A percentile compares a stretch with the other conserved stretches of the same genome.
Evolutionary conservation across 2,888 invertebrate genomes (phyloP).

Genomic region (Oeneis ivallda): DNA sequence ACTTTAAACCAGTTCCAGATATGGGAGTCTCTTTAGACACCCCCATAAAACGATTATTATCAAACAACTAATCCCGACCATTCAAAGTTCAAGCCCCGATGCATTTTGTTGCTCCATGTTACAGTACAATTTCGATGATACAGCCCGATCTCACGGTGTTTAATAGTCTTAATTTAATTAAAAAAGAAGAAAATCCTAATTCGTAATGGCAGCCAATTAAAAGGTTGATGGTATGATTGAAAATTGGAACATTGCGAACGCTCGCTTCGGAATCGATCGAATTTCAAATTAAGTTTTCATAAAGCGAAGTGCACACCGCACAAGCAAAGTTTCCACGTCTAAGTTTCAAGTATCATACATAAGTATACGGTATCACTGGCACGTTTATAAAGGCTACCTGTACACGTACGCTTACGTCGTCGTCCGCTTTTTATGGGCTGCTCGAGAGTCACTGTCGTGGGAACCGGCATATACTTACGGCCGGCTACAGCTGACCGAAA

Average conservation of each 20-base stretch:
- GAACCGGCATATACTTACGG: conserved; percentile 78
- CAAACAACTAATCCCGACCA: conserved; percentile 64
- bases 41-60: conserved; percentile 76
- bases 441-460: conserved; percentile 77
- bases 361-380: conserved; percentile 63
- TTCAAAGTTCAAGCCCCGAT: conserved; percentile 50
- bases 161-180: conserved; percentile 41
- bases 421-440: conserved; percentile 74
- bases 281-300: conserved; percentile 44
- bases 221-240: not conserved
- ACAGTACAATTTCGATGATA: conserved; percentile 62
- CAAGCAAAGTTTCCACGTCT: conserved; percentile 47
- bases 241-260: conserved; percentile 25
- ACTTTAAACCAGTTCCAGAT: conserved; percentile 59
- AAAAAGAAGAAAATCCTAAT: conserved; percentile 22
- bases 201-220: conserved; percentile 25
- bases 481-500: conserved; percentile 79
- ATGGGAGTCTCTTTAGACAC: conserved; percentile 71
- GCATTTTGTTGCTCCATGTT: conserved; percentile 60
- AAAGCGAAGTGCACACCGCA: conserved; percentile 47
- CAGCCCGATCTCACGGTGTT: conserved; percentile 47
- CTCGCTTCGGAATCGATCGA: conserved; percentile 14
- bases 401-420: conserved; percentile 75
- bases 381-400: conserved; percentile 73
- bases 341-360: conserved; percentile 49